phyloP scores from a whole-genome alignment of 1,140 invertebrate genomes.

The Campoletis sonorensis region DNA sequence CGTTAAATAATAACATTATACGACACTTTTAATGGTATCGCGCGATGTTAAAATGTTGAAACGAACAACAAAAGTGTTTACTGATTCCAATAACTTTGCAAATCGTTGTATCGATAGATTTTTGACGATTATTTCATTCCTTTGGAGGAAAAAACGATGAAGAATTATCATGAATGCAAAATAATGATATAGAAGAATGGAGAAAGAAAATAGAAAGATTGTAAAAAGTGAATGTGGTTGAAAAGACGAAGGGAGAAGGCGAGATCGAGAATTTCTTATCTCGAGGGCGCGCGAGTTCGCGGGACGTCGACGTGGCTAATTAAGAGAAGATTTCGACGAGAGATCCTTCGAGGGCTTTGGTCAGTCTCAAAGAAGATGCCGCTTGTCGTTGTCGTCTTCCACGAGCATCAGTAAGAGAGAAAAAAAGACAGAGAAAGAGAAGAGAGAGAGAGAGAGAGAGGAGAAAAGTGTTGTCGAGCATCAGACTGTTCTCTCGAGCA shows the following conservation, averaged over 20 bases:
- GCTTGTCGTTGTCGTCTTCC: slow-evolving; percentile 15
- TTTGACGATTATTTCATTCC: too few species aligned
- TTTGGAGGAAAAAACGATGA: too few species aligned
- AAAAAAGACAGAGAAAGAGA: background rate
- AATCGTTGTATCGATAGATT: too few species aligned
- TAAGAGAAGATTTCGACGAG: slow-evolving; percentile 50
- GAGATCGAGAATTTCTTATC: slow-evolving; percentile 40
- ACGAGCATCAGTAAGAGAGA: slow-evolving; percentile 9
- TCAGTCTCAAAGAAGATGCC: slow-evolving; percentile 45
- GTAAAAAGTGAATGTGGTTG: background rate
- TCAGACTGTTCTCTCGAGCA: slow-evolving; percentile 31
- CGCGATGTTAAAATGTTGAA: too few species aligned
- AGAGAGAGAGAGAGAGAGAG: slow-evolving; percentile 6
- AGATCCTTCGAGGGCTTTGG: slow-evolving; percentile 43
- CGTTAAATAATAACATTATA: too few species aligned
- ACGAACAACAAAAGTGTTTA: too few species aligned
- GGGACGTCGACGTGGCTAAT: slow-evolving; percentile 47
- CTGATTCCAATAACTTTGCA: too few species aligned
- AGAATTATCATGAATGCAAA: background rate
- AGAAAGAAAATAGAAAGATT: background rate
- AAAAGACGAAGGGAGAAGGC: background rate
- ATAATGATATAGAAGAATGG: background rate
- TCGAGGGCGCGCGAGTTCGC: slow-evolving; percentile 28
- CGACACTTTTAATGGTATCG: too few species aligned
- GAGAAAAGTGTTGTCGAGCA: background rate